Base-by-base conservation (phyloP, 2,888 invertebrate species). In the Phyllotreta striolata region DNA sequence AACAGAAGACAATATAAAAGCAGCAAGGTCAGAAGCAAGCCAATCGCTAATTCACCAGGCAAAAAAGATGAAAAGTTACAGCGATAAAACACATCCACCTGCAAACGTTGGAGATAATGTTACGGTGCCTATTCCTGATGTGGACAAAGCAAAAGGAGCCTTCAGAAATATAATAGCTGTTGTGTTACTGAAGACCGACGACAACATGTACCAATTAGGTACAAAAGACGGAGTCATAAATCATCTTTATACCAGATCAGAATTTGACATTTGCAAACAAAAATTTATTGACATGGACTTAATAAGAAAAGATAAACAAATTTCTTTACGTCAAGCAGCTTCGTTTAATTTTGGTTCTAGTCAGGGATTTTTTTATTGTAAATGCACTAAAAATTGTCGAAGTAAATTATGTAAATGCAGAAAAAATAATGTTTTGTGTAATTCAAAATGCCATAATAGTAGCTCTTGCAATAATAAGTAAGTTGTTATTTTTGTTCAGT, bases 81-180 rank as follows among this genome's bases (percentile, higher is more conserved):
- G 66, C 55, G 64, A 68, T 55, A 62, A 56, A 35, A 57, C 57
- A 24, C 63, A 72, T 62, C 64, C 66, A 44, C 62, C 67, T 55
- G 68, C 63, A 6, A 66, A 70, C 38, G 55, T 67, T 13, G 71
- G 68, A 58, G 70, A 69, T 65, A 73, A 70, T 57, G 62, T 71
- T 9, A 71, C 58, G 58, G n/a, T 43, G 13, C 44, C 44, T 9
- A 61, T 72, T 63, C 64, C 62, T 43, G 0, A 51, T 51, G 35
- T 51, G 24, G 51, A 3, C 0, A 43, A 43, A 43, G 44, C 44
- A 6, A 43, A 43, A 43, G 44, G 5, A 12, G 44, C 44, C 5
- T 43, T 43, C 44, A 43, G 44, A 43, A 43, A 43, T 43, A 43
- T 43, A 43, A 43, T 9, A 43, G 44, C 44, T 43, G 44, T 43